Evolutionary conservation across 2,888 invertebrate species (phyloP), one percentile per base, ranked within the genome.

Genomic region (Cartodere bifasciata): DNA sequence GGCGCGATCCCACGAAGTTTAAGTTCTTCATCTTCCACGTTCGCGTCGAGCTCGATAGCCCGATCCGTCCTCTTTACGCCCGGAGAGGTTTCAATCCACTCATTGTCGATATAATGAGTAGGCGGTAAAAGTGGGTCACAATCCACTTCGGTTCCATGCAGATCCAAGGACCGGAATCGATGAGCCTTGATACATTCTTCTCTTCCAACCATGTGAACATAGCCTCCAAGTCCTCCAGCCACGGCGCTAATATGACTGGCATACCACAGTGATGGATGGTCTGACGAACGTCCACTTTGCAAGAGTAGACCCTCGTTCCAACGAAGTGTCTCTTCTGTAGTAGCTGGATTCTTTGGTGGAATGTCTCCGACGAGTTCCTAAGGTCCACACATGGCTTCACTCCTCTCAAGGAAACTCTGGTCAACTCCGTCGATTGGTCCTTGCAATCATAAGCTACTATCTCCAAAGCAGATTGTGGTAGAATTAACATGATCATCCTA

Each of bases 381-480:
- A 14, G 29, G 3, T 5, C 16, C 10, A 17, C 13, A 22, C 29
- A 29, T 22, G 16, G 9, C 7, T 16, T 17, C 16, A 29, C 29
- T 9, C 9, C 23, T 9, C 22, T 21, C n/a, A 29, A 13, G 7
- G 29, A 29, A 3, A 29, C 23, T 23, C 9, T 20, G 11, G 29
- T 29, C 9, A 29, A 13, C 17, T 23, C 29, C 7, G 21, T 29
- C 4, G 20, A 10, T 23, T 29, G 20, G 29, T 13, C 17, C 23
- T n/a, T 4, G 21, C 29, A 29, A 10, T 29, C 29, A 16, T 29
- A 29, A 9, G 29, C 29, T 3, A 29, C 16, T n/a, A 29, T 9
- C 23, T 17, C 29, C 3, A 9, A n/a, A n/a, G n/a, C n/a, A n/a
- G n/a, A n/a, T n/a, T n/a, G n/a, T n/a, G n/a, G n/a, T n/a, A n/a